Percentiles rank a stretch among this genome's conserved stretches.
Evolutionary conservation across 2,113 vertebrate genomes (phyloP).

Genomic region (Chaenogobius annularis): DNA sequence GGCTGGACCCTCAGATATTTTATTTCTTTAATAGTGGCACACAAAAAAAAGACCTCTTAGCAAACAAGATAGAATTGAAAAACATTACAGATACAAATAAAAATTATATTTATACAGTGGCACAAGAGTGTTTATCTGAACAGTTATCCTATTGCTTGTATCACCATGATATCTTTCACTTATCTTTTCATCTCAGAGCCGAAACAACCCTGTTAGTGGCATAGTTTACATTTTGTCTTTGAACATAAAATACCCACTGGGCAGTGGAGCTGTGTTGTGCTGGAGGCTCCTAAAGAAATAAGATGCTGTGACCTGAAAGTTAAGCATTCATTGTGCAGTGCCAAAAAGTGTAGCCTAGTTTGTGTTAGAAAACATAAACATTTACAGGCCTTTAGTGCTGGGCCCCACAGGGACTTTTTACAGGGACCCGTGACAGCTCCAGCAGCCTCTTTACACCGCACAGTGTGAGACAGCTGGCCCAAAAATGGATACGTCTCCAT

Average conservation of each 20-base stretch:
- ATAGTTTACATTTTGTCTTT: constrained; percentile 5
- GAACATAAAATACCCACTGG: constrained; percentile 7
- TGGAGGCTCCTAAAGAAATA: constrained; percentile 34
- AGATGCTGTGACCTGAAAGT: constrained; percentile 24
- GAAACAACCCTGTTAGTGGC: neutral
- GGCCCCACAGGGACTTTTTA: constrained; percentile 23
- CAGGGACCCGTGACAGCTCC: constrained; percentile 25
- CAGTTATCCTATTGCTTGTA: neutral
- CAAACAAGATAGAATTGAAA: neutral
- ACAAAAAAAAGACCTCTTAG: neutral
- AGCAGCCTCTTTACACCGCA: constrained; percentile 27
- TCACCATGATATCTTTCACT: neutral
- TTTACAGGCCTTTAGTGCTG: constrained; percentile 35
- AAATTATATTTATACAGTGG: neutral
- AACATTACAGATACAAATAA: neutral
- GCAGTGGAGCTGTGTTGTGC: constrained; percentile 1
- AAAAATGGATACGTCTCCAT: constrained; percentile 2
- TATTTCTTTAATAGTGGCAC: neutral
- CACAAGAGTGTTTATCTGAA: neutral
- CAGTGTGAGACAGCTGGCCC: constrained; percentile 29
- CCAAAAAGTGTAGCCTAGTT: constrained; percentile 39
- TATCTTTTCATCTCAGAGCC: neutral
- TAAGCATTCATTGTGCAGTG: constrained; percentile 15
- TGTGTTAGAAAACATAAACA: constrained; percentile 27
- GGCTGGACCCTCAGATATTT: neutral